Conservation (phyloP, 2,888 invertebrate genomes). For the Stenolophus ochropezus region DNA sequence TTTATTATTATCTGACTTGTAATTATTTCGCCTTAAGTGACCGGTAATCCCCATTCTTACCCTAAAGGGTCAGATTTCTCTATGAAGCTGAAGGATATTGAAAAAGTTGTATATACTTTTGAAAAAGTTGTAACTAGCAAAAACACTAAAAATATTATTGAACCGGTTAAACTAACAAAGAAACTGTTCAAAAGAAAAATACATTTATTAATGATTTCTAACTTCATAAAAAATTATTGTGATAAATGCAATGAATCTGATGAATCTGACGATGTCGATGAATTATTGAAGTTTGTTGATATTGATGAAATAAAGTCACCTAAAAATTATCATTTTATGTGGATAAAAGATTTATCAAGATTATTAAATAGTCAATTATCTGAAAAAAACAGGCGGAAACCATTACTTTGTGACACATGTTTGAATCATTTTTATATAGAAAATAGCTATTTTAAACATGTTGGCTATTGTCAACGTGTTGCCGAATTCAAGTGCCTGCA, state of each 20-base stretch:
- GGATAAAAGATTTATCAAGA: background rate
- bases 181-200: constrained; percentile 8
- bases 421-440: constrained; percentile 54
- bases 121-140: constrained; percentile 23
- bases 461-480: constrained; percentile 23
- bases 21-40: no score
- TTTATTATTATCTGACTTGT: no score
- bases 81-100: constrained; percentile 56
- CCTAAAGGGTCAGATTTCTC: constrained; percentile 62
- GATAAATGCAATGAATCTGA: background rate
- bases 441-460: constrained; percentile 42
- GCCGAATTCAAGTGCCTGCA: background rate
- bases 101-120: constrained; percentile 61
- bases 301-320: background rate
- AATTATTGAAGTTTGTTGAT: no score
- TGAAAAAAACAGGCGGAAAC: background rate
- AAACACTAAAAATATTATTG: constrained; percentile 13
- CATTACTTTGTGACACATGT: constrained; percentile 57
- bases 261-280: constrained; percentile 10
- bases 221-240: background rate
- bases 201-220: constrained; percentile 28
- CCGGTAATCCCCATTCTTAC: no score
- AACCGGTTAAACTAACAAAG: constrained; percentile 53
- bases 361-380: constrained; percentile 47
- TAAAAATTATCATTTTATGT: background rate